These are phyloP conservation scores for Gasterosteus nipponicus DNA, from an alignment of 2,113 vertebrate species.

Conservation along the genomic window DNA sequence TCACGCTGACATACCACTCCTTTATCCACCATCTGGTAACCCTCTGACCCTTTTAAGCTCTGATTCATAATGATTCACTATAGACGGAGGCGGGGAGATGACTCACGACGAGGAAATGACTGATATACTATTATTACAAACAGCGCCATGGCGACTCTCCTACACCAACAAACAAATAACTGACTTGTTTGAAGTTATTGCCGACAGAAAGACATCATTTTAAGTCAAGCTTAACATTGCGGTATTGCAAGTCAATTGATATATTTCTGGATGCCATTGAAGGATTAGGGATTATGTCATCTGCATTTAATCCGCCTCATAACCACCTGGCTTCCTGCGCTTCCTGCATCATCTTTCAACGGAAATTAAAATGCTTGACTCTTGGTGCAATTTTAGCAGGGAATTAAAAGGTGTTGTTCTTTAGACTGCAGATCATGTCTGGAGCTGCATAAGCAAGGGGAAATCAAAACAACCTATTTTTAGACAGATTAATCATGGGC, in stretches of 20 bases:
- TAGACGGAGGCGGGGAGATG: constrained; percentile 16
- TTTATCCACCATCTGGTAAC: constrained; percentile 65
- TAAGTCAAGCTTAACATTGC: constrained; percentile 48
- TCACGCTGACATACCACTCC: constrained; percentile 33
- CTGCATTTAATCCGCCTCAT: constrained; percentile 64
- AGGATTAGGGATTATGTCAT: constrained; percentile 75
- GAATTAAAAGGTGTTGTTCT: constrained; percentile 45
- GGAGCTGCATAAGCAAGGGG: constrained; percentile 25
- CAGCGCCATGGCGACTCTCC: constrained; percentile 12
- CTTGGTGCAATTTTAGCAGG: constrained; percentile 38
- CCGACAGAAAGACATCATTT: constrained; percentile 41
- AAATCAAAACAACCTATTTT: constrained; percentile 52
- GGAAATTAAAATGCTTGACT: constrained; percentile 63
- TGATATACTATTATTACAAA: constrained; percentile 42
- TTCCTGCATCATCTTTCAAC: constrained; percentile 57
- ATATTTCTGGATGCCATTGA: constrained; percentile 63
- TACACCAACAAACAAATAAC: constrained; percentile 26
- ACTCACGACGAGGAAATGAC: constrained; percentile 35
- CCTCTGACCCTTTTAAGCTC: constrained; percentile 27
- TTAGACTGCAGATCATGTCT: constrained; percentile 27
- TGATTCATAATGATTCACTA: constrained; percentile 23
- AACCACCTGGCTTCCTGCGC: constrained; percentile 59
- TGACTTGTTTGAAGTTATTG: constrained; percentile 46
- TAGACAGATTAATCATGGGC: constrained; percentile 53
- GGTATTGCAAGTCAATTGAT: constrained; percentile 59